Percentiles rank a stretch among this genome's conserved stretches.
Conservation (phyloP, 2,888 invertebrate genomes). For the Melipona bicolor region DNA sequence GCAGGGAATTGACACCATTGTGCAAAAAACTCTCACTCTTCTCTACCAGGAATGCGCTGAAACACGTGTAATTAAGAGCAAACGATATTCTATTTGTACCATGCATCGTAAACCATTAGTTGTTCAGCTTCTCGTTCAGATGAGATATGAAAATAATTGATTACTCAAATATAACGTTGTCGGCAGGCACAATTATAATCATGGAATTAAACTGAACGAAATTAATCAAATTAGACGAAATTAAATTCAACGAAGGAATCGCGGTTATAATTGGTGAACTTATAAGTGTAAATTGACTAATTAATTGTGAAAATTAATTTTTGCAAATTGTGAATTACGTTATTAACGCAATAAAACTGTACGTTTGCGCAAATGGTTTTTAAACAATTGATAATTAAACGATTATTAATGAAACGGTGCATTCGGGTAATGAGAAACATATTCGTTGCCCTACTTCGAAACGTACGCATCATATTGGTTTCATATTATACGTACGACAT, state of each 20-base stretch:
- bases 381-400: neutral
- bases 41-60: neutral
- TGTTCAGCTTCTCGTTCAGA: neutral
- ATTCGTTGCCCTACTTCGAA: neutral
- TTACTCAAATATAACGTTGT: constrained; percentile 1
- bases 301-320: too few relatives aligned
- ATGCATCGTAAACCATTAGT: neutral
- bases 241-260: too few relatives aligned
- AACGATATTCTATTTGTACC: neutral
- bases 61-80: neutral
- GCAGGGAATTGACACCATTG: neutral
- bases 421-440: neutral
- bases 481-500: too few relatives aligned
- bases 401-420: neutral
- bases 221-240: too few relatives aligned
- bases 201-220: too few relatives aligned
- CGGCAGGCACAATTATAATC: neutral
- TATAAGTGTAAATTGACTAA: too few relatives aligned
- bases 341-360: neutral
- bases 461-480: neutral
- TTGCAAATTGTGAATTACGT: too few relatives aligned
- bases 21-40: neutral
- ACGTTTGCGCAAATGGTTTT: neutral
- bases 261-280: too few relatives aligned
- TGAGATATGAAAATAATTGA: neutral